phyloP scores from a whole-genome alignment of 1,140 invertebrate genomes.

The Caenorhabditis inopinata region DNA sequence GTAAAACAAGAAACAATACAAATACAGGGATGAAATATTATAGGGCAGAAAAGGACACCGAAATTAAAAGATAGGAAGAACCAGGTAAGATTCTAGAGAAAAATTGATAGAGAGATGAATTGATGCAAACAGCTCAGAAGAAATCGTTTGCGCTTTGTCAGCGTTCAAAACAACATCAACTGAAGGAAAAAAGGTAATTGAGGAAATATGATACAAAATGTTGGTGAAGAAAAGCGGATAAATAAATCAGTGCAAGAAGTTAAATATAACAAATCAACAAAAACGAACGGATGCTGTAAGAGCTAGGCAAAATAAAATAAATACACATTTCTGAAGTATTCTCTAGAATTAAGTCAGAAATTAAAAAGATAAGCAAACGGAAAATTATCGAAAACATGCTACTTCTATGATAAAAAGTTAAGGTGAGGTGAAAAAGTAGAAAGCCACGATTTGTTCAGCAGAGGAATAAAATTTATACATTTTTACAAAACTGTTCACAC shows the following conservation, averaged over 20 bases:
- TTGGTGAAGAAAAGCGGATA: conserved; percentile 18
- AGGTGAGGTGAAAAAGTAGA: background rate
- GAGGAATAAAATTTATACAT: background rate
- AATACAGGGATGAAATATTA: background rate
- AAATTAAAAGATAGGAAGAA: background rate
- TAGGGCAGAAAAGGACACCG: background rate
- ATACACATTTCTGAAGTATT: background rate
- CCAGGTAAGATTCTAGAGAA: background rate
- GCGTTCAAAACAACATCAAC: conserved; percentile 8
- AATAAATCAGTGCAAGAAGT: background rate
- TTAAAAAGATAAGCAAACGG: too few relatives aligned
- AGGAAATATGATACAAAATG: conserved; percentile 7
- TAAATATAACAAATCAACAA: background rate
- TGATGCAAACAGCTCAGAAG: background rate
- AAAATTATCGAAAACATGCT: background rate
- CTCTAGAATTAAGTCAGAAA: background rate
- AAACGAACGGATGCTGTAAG: background rate
- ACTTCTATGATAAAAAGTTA: conserved; percentile 4
- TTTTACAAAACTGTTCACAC: conserved; percentile 7
- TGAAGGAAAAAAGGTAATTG: background rate
- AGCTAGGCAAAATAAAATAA: background rate
- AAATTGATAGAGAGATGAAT: background rate
- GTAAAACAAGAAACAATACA: background rate
- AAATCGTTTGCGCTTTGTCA: conserved; percentile 12
- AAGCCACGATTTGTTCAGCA: conserved; percentile 14